Percentiles rank a stretch among this genome's conserved stretches.
These are phyloP conservation scores for Mobula birostris DNA, from an alignment of 2,113 vertebrate genomes.

Conservation along the genomic window DNA sequence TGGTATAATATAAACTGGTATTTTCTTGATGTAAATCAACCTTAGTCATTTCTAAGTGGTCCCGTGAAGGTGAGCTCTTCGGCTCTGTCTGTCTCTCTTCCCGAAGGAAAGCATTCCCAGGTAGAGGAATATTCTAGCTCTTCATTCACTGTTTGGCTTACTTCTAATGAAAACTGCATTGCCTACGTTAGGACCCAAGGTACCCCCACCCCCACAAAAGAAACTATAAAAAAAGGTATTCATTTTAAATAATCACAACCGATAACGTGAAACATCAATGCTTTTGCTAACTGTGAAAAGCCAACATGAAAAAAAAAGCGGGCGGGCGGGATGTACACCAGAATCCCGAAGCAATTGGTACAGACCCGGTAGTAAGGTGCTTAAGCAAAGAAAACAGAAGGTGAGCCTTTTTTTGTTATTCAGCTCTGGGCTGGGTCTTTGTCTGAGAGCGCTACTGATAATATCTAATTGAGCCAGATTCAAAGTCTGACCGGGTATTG, in stretches of 20 bases:
- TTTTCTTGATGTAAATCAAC: constrained; percentile 10
- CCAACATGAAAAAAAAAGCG: neutral
- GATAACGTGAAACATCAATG: neutral
- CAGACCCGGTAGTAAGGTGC: neutral
- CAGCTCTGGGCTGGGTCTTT: constrained; percentile 24
- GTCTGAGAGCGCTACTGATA: constrained; percentile 7
- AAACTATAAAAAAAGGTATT: neutral
- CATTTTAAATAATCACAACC: neutral
- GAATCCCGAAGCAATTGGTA: neutral
- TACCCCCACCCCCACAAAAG: neutral
- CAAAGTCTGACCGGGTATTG: constrained; percentile 31
- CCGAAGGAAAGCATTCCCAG: neutral
- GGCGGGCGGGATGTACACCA: neutral
- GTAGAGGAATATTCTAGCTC: neutral
- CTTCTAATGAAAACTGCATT: neutral
- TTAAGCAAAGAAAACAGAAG: constrained; percentile 35
- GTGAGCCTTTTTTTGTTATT: neutral
- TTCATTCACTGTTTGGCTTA: neutral
- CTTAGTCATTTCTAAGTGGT: neutral
- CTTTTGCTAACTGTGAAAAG: neutral
- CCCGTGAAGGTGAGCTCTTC: neutral
- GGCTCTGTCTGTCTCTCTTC: neutral
- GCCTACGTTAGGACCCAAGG: neutral
- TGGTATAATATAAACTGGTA: too few species aligned
- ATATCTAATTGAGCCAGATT: constrained; percentile 35